These are phyloP conservation scores for Oryzias celebensis DNA, from an alignment of 2,113 vertebrate species.

Conservation along the genomic window DNA sequence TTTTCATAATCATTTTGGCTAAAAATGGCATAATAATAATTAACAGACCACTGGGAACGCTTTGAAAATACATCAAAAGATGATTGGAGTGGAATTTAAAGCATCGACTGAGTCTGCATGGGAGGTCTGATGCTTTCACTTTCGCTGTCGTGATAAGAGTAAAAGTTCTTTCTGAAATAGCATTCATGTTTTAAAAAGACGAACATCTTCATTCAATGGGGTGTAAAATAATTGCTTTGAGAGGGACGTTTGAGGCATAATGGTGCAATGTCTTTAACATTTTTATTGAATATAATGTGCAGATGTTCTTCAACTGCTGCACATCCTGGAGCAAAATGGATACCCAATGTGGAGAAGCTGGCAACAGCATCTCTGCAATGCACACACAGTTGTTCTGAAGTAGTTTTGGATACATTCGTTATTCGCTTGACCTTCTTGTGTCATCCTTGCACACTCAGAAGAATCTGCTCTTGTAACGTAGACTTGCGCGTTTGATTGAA, in stretches of 20 bases:
- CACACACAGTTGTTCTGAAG: conserved; percentile 1
- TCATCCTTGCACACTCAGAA: conserved; percentile 18
- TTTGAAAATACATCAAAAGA: too few species aligned
- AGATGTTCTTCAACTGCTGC: neutral
- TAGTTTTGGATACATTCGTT: neutral
- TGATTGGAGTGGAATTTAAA: too few species aligned
- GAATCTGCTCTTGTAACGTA: conserved; percentile 5
- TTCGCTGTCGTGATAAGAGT: too few species aligned
- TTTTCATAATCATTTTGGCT: too few species aligned
- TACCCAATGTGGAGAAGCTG: conserved; percentile 1
- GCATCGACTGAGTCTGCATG: too few species aligned
- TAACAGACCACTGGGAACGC: too few species aligned
- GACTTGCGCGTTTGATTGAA: conserved; percentile 30
- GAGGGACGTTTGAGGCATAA: neutral
- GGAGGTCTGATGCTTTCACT: too few species aligned
- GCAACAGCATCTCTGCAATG: neutral
- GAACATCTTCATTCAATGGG: neutral
- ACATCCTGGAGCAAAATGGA: neutral
- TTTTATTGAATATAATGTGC: neutral
- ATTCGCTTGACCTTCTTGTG: conserved; percentile 23
- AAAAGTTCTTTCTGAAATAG: too few species aligned
- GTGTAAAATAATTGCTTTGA: neutral
- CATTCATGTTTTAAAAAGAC: neutral
- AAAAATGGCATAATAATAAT: too few species aligned
- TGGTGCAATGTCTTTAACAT: conserved; percentile 1